Conservation (phyloP, 92 coral and sea anemone genomes). For the Zoanthus sociatus region DNA sequence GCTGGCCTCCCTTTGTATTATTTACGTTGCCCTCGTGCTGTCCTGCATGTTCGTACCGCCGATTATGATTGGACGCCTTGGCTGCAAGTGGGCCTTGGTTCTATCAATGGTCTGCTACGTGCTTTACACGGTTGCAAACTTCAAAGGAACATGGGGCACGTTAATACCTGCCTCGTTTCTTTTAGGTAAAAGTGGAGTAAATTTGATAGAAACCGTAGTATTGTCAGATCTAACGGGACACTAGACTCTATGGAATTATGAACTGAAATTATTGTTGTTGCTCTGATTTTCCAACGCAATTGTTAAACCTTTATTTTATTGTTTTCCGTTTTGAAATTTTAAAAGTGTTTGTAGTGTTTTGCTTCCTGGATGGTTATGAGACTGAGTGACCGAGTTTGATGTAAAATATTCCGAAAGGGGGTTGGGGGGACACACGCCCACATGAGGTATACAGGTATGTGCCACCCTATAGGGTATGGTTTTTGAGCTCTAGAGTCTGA, state of each 20-base stretch:
- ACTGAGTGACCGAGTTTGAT: no score
- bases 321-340: no score
- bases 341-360: no score
- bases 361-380: no score
- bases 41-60: conserved; percentile 99
- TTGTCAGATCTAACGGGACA: no score
- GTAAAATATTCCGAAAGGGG: no score
- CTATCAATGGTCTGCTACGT: conserved; percentile 89
- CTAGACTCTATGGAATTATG: no score
- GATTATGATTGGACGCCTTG: conserved; percentile 90
- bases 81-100: conserved; percentile 94
- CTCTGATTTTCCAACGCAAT: not conserved
- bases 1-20: conserved; percentile 78
- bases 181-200: conserved; percentile 70
- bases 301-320: no score
- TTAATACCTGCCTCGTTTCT: conserved; percentile 86
- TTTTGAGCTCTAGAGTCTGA: no score
- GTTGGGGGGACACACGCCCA: no score
- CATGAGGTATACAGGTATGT: no score
- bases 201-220: not conserved
- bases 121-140: conserved; percentile 89
- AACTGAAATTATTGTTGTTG: not conserved
- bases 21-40: conserved; percentile 84
- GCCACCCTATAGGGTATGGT: no score
- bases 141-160: conserved; percentile 85